These are phyloP conservation scores for Falcaria lacertinaria DNA, from an alignment of 2,888 invertebrate species.

Conservation along the genomic window DNA sequence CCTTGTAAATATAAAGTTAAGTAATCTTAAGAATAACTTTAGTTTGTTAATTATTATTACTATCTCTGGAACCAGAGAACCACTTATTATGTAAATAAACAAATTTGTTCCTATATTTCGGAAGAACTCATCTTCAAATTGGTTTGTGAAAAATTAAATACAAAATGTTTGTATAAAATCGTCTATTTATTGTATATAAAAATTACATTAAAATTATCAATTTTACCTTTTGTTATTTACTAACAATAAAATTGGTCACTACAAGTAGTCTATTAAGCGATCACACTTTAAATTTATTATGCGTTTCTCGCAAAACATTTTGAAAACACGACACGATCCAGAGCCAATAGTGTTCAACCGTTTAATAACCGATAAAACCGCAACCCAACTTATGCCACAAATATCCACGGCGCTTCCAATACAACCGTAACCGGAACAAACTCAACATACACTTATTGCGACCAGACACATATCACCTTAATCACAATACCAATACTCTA, in stretches of 20 bases:
- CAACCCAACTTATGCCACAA: constrained; percentile 9
- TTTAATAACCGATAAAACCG: constrained; percentile 6
- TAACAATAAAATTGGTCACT: constrained; percentile 78
- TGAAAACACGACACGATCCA: constrained; percentile 6
- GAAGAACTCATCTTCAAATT: constrained; percentile 21
- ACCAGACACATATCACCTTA: neutral
- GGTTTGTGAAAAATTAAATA: constrained; percentile 49
- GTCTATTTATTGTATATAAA: constrained; percentile 80
- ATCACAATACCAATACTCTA: neutral
- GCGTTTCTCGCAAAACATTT: constrained; percentile 59
- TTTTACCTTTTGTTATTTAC: constrained; percentile 69
- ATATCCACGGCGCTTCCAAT: neutral
- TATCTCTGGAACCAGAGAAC: constrained; percentile 4
- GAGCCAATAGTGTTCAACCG: constrained; percentile 17
- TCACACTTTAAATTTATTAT: constrained; percentile 67
- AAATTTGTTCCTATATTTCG: constrained; percentile 47
- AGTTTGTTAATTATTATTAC: constrained; percentile 29
- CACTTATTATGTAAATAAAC: constrained; percentile 5
- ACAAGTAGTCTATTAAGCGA: constrained; percentile 77
- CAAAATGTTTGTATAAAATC: constrained; percentile 69
- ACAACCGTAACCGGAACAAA: neutral
- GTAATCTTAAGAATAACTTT: constrained; percentile 4
- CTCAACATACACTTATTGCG: neutral
- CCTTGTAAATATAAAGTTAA: constrained; percentile 46
- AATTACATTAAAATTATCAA: constrained; percentile 80